phyloP scores from a whole-genome alignment of 2,113 vertebrate genomes.

The Micronycteris hirsuta region DNA sequence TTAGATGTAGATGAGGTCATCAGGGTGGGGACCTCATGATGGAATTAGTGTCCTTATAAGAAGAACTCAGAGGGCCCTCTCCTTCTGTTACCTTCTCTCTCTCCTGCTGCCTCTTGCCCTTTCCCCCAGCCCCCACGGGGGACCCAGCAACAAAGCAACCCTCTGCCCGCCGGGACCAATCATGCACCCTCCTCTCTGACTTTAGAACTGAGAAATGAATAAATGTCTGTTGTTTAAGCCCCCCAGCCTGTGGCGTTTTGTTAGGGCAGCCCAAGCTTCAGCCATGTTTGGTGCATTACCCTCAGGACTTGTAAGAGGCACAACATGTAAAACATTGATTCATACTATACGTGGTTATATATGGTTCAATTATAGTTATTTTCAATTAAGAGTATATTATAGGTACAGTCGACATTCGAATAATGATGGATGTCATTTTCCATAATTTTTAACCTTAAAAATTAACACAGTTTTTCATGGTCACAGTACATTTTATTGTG shows the following conservation, averaged over 20 bases:
- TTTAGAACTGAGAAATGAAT: not conserved
- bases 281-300: not conserved
- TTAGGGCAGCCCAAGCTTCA: not conserved
- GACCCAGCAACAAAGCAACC: not conserved
- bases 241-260: not conserved
- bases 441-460: not conserved
- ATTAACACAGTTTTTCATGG: not conserved
- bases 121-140: not conserved
- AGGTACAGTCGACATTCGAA: not conserved
- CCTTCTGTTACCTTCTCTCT: not conserved
- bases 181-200: not conserved
- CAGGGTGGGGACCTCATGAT: not conserved
- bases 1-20: not conserved
- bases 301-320: not conserved
- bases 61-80: not conserved
- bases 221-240: not conserved
- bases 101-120: not conserved
- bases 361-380: not conserved
- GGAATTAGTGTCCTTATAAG: not conserved
- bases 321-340: not conserved
- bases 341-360: not conserved
- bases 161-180: not conserved
- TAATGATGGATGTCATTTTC: not conserved
- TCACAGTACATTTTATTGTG: not conserved
- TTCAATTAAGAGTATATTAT: not conserved